Evolutionary conservation across 2,113 vertebrate species (phyloP).

Genomic region (Peucedramus taeniatus): DNA sequence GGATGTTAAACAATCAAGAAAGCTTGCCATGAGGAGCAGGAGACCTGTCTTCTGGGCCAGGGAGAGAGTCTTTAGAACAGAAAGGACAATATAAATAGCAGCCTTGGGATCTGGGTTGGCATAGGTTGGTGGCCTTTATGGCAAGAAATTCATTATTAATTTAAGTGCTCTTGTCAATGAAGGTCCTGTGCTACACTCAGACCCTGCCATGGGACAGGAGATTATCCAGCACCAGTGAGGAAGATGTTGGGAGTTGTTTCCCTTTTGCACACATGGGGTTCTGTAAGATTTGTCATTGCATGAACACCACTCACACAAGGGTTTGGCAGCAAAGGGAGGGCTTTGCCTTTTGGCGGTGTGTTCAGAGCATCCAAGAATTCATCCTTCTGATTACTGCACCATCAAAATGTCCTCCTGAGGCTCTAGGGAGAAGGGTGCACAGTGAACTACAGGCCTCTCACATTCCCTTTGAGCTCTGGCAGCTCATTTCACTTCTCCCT

Average conservation of each 20-base stretch:
- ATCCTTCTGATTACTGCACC: not conserved
- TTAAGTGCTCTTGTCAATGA: not conserved
- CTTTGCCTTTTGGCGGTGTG: not conserved
- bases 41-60: not conserved
- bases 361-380: not conserved
- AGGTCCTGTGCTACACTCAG: not conserved
- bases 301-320: accelerated
- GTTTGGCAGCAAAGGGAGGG: not conserved
- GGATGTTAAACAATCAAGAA: not conserved
- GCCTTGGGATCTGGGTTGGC: not conserved
- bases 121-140: not conserved
- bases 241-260: not conserved
- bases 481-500: not conserved
- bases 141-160: not conserved
- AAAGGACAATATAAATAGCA: not conserved
- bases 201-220: not conserved
- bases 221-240: not conserved
- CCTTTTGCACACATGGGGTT: not conserved
- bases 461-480: not conserved
- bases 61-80: not conserved
- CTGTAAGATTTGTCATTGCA: not conserved
- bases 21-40: not conserved
- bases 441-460: not conserved
- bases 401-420: not conserved
- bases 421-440: not conserved